These are phyloP conservation scores for Lepisosteus oculatus DNA, from an alignment of 2,113 vertebrate genomes.

Conservation along the genomic window DNA sequence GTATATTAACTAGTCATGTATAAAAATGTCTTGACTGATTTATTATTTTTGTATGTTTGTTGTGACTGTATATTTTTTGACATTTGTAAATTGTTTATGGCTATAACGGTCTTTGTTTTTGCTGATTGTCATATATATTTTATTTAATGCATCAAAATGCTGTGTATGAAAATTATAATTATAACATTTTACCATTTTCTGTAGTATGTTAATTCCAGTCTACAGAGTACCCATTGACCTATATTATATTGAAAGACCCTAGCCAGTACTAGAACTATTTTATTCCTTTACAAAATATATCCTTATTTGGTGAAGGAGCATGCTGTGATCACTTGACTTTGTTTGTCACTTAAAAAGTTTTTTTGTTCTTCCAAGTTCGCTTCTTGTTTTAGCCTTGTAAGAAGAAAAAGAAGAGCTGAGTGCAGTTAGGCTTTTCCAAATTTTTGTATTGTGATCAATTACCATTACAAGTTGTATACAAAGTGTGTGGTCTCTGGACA, in stretches of 20 bases:
- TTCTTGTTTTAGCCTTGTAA: no score
- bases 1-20: slow-evolving; percentile 4
- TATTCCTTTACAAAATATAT: no score
- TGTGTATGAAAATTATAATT: slow-evolving; percentile 66
- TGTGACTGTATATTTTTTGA: no score
- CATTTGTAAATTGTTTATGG: no score
- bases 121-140: slow-evolving; percentile 20
- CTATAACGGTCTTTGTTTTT: not conserved
- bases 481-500: not conserved
- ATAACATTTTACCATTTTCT: slow-evolving; percentile 66
- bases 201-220: slow-evolving; percentile 77
- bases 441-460: no score
- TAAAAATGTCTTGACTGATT: slow-evolving; percentile 47
- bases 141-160: not conserved
- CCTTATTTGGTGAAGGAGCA: no score
- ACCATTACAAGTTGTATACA: not conserved
- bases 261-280: no score
- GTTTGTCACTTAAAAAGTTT: no score
- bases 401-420: no score
- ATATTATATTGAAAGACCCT: slow-evolving; percentile 25
- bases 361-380: no score
- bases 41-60: slow-evolving; percentile 34
- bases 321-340: no score
- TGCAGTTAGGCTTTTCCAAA: no score
- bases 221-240: slow-evolving; percentile 69